Evolutionary conservation across 2,113 vertebrate species (phyloP).

Genomic region (Porphyrio hochstetteri): DNA sequence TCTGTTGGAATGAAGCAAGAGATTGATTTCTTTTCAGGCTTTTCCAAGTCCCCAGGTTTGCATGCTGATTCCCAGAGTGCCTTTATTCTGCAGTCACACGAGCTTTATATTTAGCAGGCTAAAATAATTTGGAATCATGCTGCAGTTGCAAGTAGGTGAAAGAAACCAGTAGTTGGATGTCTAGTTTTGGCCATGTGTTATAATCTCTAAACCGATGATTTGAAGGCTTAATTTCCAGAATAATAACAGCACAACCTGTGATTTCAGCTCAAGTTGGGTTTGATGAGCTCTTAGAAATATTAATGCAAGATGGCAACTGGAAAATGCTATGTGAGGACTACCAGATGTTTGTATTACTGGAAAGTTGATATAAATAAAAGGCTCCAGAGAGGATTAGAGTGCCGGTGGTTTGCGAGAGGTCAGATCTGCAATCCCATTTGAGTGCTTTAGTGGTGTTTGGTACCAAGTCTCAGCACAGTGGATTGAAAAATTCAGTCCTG

Average conservation of each 20-base stretch:
- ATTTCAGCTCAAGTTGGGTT: background rate
- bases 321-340: background rate
- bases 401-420: background rate
- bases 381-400: background rate
- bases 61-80: background rate
- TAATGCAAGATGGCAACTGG: background rate
- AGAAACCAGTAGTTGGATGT: background rate
- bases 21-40: background rate
- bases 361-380: background rate
- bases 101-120: background rate
- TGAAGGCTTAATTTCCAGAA: background rate
- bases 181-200: accelerated
- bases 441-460: background rate
- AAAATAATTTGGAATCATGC: background rate
- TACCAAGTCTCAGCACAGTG: background rate
- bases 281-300: background rate
- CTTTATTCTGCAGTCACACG: background rate
- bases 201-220: background rate
- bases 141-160: background rate
- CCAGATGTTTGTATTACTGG: background rate
- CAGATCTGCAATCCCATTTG: background rate
- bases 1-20: background rate
- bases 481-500: background rate
- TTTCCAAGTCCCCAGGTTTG: background rate
- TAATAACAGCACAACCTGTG: background rate